phyloP scores from a whole-genome alignment of 2,797 vertebrate species.

The Semaprochilodus insignis region DNA sequence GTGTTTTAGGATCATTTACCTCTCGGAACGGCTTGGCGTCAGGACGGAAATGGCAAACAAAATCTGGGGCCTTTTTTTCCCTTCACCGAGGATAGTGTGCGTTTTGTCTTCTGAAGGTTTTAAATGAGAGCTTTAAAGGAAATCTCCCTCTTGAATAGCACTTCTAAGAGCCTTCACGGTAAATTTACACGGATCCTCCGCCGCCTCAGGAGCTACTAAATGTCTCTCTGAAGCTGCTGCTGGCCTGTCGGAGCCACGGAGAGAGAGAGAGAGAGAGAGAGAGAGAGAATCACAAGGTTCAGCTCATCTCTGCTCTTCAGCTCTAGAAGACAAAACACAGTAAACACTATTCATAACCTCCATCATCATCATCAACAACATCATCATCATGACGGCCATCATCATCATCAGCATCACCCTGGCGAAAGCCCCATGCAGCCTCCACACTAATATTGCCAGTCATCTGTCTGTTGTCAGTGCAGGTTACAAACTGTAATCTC shows the following conservation, averaged over 20 bases:
- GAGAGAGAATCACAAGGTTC: slow-evolving; percentile 20
- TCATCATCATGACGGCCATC: slow-evolving; percentile 84
- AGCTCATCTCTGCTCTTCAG: slow-evolving; percentile 20
- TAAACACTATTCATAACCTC: slow-evolving; percentile 83
- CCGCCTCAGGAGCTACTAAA: slow-evolving; percentile 94
- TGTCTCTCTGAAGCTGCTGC: slow-evolving; percentile 93
- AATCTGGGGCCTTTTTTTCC: slow-evolving; percentile 10
- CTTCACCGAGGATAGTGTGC: slow-evolving; percentile 49
- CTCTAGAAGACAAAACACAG: slow-evolving; percentile 85
- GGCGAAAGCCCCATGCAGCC: slow-evolving; percentile 83
- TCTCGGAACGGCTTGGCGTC: background rate
- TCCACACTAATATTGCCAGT: slow-evolving; percentile 89
- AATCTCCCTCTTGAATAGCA: slow-evolving; percentile 92
- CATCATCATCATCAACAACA: slow-evolving; percentile 77
- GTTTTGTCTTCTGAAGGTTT: slow-evolving; percentile 80
- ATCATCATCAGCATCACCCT: slow-evolving; percentile 79
- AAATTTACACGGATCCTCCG: slow-evolving; percentile 89
- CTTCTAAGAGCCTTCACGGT: slow-evolving; percentile 93
- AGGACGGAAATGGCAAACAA: background rate
- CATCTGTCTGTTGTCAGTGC: slow-evolving; percentile 94
- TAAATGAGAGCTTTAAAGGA: slow-evolving; percentile 80
- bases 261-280: slow-evolving; percentile 3
- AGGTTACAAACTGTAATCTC: slow-evolving; percentile 99
- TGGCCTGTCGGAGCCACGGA: slow-evolving; percentile 76
- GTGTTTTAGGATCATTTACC: slow-evolving; percentile 27